Percentiles rank a stretch among this genome's conserved stretches.
phyloP scores from a whole-genome alignment of 2,888 invertebrate genomes.

The Hyalella azteca region DNA sequence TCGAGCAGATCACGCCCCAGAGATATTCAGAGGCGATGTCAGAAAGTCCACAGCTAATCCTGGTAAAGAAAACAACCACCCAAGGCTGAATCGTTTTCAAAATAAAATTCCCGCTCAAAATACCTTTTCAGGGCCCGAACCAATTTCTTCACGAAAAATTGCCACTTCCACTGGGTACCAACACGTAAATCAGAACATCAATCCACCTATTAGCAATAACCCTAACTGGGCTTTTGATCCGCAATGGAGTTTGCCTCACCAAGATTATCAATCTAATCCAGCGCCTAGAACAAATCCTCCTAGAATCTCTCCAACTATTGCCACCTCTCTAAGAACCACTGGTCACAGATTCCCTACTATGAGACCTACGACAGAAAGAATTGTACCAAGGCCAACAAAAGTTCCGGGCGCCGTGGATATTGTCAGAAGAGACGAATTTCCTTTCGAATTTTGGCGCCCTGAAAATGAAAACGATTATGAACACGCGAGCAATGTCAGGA shows the following conservation, averaged over 20 bases:
- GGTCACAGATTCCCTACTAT: too few relatives aligned
- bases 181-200: background rate
- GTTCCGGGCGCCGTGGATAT: background rate
- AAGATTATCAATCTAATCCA: background rate
- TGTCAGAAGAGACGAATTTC: background rate
- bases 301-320: too few relatives aligned
- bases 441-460: slow-evolving; percentile 6
- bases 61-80: background rate
- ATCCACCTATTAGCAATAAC: background rate
- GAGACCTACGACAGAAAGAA: slow-evolving; percentile 14
- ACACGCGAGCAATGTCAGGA: background rate
- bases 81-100: background rate
- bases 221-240: slow-evolving; percentile 16
- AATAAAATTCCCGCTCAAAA: too few relatives aligned
- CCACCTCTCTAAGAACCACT: too few relatives aligned
- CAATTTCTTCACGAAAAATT: too few relatives aligned
- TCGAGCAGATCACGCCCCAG: background rate
- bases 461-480: background rate
- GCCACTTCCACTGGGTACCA: background rate
- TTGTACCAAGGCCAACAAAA: background rate
- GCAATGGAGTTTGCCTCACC: background rate
- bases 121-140: background rate
- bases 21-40: slow-evolving; percentile 16
- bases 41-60: background rate
- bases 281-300: background rate